Evolutionary conservation across 2,888 invertebrate genomes (phyloP).

Genomic region (Drosophila helvetica): DNA sequence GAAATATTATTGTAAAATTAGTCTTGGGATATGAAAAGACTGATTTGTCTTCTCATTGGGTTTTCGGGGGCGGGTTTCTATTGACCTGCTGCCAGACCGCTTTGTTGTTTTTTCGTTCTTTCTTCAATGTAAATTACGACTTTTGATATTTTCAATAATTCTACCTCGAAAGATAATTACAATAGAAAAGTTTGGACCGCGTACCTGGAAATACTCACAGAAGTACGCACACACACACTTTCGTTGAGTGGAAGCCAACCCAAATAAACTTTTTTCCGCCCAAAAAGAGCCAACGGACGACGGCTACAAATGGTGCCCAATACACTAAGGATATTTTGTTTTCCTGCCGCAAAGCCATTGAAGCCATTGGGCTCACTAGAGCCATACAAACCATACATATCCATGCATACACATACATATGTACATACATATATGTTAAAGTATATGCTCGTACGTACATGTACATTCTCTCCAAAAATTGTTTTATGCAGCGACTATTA

Average conservation of each 20-base stretch:
- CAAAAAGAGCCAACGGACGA: conserved; percentile 1
- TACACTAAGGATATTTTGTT: conserved; percentile 24
- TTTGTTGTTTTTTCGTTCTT: conserved; percentile 34
- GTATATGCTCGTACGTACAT: conserved; percentile 7
- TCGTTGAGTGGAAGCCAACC: conserved; percentile 4
- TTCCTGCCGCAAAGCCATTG: conserved; percentile 7
- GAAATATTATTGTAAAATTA: conserved; percentile 63
- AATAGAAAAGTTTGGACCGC: conserved; percentile 17
- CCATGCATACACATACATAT: neutral
- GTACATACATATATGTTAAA: neutral
- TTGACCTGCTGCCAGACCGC: conserved; percentile 73
- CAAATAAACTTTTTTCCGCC: conserved; percentile 27
- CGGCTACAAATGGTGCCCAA: conserved; percentile 5
- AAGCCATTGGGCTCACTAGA: conserved; percentile 12
- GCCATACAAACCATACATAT: conserved; percentile 1
- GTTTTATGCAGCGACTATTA: conserved; percentile 38
- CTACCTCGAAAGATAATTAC: too few relatives aligned
- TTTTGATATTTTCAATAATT: too few relatives aligned
- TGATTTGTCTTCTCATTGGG: conserved; percentile 10
- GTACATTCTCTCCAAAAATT: neutral
- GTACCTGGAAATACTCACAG: conserved; percentile 16
- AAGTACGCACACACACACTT: conserved; percentile 1
- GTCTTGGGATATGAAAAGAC: conserved; percentile 42
- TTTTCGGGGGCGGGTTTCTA: neutral
- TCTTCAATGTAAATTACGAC: too few relatives aligned